These are phyloP conservation scores for Lymantria monacha DNA, from an alignment of 2,888 invertebrate species.

Conservation along the genomic window DNA sequence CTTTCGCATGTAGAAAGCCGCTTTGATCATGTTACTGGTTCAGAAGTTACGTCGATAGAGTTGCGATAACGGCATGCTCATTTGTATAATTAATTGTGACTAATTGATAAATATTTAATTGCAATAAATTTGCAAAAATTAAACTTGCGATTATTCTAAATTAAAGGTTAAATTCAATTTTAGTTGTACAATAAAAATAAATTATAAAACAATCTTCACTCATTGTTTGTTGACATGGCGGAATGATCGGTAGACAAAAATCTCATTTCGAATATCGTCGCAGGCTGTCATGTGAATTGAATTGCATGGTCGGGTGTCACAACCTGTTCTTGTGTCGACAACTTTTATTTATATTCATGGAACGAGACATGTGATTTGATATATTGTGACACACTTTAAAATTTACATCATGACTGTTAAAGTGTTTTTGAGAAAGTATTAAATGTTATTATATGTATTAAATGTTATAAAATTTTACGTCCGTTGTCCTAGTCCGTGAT, in stretches of 20 bases:
- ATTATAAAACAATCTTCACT: slow-evolving; percentile 21
- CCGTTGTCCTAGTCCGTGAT: too few relatives aligned
- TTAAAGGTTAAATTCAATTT: slow-evolving; percentile 18
- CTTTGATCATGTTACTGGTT: slow-evolving; percentile 58
- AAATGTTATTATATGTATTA: too few relatives aligned
- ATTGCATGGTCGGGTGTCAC: slow-evolving; percentile 59
- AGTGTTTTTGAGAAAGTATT: too few relatives aligned
- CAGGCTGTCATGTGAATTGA: slow-evolving; percentile 55
- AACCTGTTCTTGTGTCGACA: slow-evolving; percentile 8
- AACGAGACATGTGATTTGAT: too few relatives aligned
- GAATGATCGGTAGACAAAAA: slow-evolving; percentile 46
- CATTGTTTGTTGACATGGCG: slow-evolving; percentile 27
- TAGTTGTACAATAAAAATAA: slow-evolving; percentile 20
- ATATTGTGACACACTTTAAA: too few relatives aligned
- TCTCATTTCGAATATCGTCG: slow-evolving; percentile 52
- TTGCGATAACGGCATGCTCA: slow-evolving; percentile 57
- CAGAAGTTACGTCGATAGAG: slow-evolving; percentile 59
- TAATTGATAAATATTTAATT: slow-evolving; percentile 61
- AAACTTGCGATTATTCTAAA: slow-evolving; percentile 28
- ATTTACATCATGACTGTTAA: too few relatives aligned
- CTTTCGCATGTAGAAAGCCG: slow-evolving; percentile 67
- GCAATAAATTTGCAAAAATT: slow-evolving; percentile 46
- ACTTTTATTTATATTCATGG: too few relatives aligned
- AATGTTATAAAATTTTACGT: too few relatives aligned
- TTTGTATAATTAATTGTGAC: slow-evolving; percentile 69